Conservation (phyloP, 1,140 invertebrate species). For the Heliothis virescens region DNA sequence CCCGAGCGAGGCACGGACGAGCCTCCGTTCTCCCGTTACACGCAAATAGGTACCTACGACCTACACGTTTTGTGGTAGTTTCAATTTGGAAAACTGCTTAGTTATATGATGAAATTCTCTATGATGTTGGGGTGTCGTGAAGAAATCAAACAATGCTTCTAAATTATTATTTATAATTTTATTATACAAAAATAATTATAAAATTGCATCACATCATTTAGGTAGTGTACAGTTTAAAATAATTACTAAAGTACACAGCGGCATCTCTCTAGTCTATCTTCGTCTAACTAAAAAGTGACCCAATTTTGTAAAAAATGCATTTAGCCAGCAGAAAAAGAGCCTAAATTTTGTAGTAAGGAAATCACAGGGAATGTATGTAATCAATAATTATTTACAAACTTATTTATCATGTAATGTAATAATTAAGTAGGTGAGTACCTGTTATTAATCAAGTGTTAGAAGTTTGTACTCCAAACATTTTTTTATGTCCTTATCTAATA, state of each 20-base stretch:
- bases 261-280: neutral
- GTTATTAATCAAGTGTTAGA: neutral
- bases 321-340: neutral
- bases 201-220: constrained; percentile 21
- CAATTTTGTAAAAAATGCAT: neutral
- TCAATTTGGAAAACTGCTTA: too few species aligned
- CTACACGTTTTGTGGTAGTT: too few species aligned
- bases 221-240: neutral
- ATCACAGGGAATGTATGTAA: neutral
- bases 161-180: constrained; percentile 17
- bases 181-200: constrained; percentile 28
- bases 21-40: too few species aligned
- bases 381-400: neutral
- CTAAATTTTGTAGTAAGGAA: neutral
- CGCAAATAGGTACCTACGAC: too few species aligned
- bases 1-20: too few species aligned
- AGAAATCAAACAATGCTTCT: neutral
- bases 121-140: neutral
- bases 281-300: neutral
- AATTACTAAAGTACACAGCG: neutral
- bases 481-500: constrained; percentile 45
- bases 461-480: constrained; percentile 45
- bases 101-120: too few species aligned
- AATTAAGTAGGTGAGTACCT: too few species aligned
- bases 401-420: neutral